Conservation (phyloP, 2,888 invertebrate genomes). For the Eutolmus rufibarbis region DNA sequence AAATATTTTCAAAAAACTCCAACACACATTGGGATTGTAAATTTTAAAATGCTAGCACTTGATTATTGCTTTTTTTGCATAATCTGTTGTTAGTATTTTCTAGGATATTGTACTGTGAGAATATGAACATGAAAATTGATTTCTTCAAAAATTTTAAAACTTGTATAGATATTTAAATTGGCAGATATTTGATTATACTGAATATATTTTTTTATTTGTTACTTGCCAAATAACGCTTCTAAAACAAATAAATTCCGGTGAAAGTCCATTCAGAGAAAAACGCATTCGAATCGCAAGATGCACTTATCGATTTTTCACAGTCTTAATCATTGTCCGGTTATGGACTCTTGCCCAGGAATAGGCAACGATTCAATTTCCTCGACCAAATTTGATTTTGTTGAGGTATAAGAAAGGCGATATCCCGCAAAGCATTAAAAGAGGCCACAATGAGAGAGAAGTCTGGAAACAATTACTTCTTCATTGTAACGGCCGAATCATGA, state of each 20-base stretch:
- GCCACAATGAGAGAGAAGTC: neutral
- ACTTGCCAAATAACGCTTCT: neutral
- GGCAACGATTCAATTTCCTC: constrained; percentile 9
- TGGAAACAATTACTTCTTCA: neutral
- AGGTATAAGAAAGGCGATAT: neutral
- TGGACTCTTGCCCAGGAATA: neutral
- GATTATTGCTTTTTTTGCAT: too few species aligned
- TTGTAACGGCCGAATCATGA: neutral
- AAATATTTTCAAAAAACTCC: too few species aligned
- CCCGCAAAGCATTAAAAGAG: constrained; percentile 4
- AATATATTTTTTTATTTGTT: too few species aligned
- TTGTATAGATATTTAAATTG: too few species aligned
- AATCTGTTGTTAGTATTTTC: neutral
- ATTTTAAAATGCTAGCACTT: too few species aligned
- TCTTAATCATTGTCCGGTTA: neutral
- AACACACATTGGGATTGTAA: too few species aligned
- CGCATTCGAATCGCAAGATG: neutral
- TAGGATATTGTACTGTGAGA: too few species aligned
- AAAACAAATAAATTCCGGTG: neutral
- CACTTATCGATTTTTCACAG: constrained; percentile 16
- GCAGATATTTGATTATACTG: too few species aligned
- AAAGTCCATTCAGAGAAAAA: neutral
- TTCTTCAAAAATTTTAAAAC: too few species aligned
- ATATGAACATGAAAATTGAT: too few species aligned
- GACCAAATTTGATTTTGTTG: constrained; percentile 5